Base-by-base conservation (phyloP, 1,140 invertebrate genomes). In the Drosophila watanabei region DNA sequence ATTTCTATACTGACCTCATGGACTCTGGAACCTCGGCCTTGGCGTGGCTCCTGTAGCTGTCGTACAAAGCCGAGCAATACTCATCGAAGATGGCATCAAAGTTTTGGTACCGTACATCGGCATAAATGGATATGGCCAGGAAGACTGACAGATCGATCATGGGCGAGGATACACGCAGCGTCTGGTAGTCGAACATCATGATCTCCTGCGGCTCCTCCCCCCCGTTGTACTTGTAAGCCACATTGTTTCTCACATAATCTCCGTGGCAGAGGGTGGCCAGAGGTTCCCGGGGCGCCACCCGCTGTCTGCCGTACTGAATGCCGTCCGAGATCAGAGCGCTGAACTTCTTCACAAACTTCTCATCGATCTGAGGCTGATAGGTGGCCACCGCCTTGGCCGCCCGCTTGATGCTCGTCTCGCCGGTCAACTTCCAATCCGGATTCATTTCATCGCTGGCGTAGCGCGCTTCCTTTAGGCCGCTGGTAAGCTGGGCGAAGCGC, bases 101-200 rank as follows among this genome's bases (percentile, higher is more conserved):
- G 49, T 93, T 37, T 9, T 54, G 52, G 9, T 79, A 46, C 7
- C 92, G 85, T 10, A 93, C 81, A n/a, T 85, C 80, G 0, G 75
- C 75, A 41, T 75, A 80, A 8, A 82, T 41, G 10, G 92, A 93
- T 0, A 92, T n/a, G 1, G 85, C 58, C 20, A 93, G 49, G 11
- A 92, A 93, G 3, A 91, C 57, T 1, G 64, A 45, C 0, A 93
- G 72, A 65, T 93, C 92, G 3, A 92, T 52, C 92, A 93, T 93
- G 59, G 92, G 2, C 32, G 92, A 93, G 24, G 75, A 82, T 24
- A 84, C 14, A 0, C 91, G 72, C 39, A 93, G 16, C 0, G 92
- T 93, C 63, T 93, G 92, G 49, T 93, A 91, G 77, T 93, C 92
- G 30, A 93, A 93, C 92, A 93, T 93, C 77, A 93, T 92, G 6